Evolutionary conservation across 2,797 vertebrate species (phyloP), one percentile per base, ranked within the genome.

Genomic region (Chaunax sp.): DNA sequence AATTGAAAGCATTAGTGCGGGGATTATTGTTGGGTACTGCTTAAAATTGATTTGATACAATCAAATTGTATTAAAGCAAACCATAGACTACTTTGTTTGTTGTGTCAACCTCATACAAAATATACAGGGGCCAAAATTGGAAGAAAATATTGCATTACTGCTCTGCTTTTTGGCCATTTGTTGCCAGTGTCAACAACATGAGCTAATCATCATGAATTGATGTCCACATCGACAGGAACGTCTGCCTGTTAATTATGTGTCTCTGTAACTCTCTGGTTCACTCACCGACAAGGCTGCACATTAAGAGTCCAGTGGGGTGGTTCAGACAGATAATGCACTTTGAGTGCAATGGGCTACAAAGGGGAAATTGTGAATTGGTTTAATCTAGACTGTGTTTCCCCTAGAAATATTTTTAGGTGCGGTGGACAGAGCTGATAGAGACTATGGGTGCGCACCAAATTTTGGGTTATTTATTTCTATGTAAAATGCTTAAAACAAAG

Each of bases 171-270:
- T n/a, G n/a, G n/a, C n/a, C n/a, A n/a, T n/a, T n/a, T n/a, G n/a
- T n/a, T n/a, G n/a, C n/a, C n/a, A n/a, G n/a, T n/a, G n/a, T n/a
- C n/a, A n/a, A n/a, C n/a, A n/a, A n/a, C n/a, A n/a, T n/a, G n/a
- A n/a, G n/a, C n/a, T n/a, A n/a, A n/a, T n/a, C n/a, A n/a, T n/a
- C n/a, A n/a, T n/a, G n/a, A n/a, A n/a, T n/a, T 20, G 28, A 30
- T 30, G 28, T 30, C 2, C 9, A 30, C 9, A 30, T 30, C 9
- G 28, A 9, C 28, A 30, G 43, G 57, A 72, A 50, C 33, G 23
- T 38, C n/a, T 64, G 22, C 23, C 61, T 71, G 46, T 30, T 72
- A 76, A 65, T 72, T 54, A 45, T 30, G 25, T 70, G 71, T 64
- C 62, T 69, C 41, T 62, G 28, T 20, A 33, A 16, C 44, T 47